phyloP scores from a whole-genome alignment of 1,140 invertebrate species.

The Trachelipus rathkii region DNA sequence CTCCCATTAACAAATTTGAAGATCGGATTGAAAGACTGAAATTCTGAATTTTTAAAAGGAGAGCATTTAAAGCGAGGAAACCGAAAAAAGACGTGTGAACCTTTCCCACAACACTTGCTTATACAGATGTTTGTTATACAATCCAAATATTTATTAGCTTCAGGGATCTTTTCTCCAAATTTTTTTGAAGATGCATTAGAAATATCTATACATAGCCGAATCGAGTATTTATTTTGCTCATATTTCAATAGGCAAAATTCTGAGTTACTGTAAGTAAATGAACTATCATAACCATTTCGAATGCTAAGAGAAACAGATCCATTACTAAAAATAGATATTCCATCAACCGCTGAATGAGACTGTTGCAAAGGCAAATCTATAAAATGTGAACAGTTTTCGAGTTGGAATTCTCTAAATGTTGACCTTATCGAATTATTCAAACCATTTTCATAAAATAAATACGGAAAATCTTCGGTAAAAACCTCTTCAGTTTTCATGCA shows the following conservation, averaged over 20 bases:
- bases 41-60: background rate
- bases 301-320: background rate
- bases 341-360: no score
- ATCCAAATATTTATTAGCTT: background rate
- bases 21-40: background rate
- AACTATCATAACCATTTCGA: background rate
- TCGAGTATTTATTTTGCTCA: background rate
- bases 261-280: background rate
- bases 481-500: background rate
- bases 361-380: no score
- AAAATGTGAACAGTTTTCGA: background rate
- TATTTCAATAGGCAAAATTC: background rate
- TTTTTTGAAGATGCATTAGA: background rate
- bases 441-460: background rate
- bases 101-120: background rate
- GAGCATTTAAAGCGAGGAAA: background rate
- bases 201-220: background rate
- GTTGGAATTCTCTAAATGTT: background rate
- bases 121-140: background rate
- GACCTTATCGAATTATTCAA: background rate
- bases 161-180: background rate
- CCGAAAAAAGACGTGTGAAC: background rate
- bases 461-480: background rate
- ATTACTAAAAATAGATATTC: background rate
- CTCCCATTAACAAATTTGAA: slow-evolving; percentile 5